Conservation (phyloP, 2,797 vertebrate species). For the Lutjanus argentimaculatus region DNA sequence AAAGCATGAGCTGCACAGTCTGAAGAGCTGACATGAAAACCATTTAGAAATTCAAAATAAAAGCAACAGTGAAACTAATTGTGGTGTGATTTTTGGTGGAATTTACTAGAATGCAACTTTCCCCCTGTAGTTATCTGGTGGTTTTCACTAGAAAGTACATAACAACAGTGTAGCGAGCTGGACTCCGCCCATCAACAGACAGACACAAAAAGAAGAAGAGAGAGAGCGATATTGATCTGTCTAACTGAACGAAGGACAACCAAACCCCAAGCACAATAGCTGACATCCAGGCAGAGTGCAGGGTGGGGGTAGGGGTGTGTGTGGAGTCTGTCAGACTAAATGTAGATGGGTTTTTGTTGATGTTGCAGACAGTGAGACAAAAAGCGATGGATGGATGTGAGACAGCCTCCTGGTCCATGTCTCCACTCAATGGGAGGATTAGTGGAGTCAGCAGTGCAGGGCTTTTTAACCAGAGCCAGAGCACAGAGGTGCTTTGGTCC, state of each 20-base stretch:
- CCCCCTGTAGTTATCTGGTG: background rate
- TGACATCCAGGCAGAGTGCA: background rate
- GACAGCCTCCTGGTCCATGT: conserved; percentile 32
- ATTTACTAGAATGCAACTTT: background rate
- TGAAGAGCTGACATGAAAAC: background rate
- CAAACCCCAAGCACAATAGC: conserved; percentile 20
- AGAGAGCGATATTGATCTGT: conserved; percentile 48
- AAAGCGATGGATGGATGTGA: conserved; percentile 36
- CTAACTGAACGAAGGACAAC: conserved; percentile 46
- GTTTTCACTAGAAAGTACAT: too few species aligned
- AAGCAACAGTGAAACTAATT: background rate
- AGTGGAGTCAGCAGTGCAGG: conserved; percentile 62
- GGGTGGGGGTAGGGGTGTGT: background rate
- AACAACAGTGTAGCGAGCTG: too few species aligned
- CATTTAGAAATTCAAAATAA: background rate
- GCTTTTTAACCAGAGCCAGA: conserved; percentile 44
- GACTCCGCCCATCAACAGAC: conserved; percentile 1
- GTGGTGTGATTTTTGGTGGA: background rate
- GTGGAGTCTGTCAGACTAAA: background rate
- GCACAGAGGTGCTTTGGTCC: conserved; percentile 29
- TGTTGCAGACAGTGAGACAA: conserved; percentile 54
- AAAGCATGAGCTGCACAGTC: background rate
- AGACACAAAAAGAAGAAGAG: conserved; percentile 18
- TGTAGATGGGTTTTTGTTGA: conserved; percentile 66
- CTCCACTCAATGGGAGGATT: conserved; percentile 55